These are phyloP conservation scores for Netelia melanura DNA, from an alignment of 2,888 invertebrate species.

Conservation along the genomic window DNA sequence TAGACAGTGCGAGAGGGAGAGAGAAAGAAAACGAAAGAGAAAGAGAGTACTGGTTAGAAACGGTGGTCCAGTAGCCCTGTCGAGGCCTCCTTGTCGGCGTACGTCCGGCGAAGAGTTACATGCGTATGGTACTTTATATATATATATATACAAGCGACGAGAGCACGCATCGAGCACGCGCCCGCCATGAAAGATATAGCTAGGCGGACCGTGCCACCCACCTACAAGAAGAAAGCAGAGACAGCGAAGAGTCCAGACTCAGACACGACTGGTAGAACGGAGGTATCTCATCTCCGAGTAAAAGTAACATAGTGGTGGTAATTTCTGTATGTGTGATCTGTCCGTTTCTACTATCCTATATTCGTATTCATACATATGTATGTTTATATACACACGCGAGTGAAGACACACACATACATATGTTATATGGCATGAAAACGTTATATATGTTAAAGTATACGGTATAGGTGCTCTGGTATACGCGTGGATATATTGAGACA, in stretches of 20 bases:
- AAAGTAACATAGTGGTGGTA: constrained; percentile 38
- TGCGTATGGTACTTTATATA: constrained; percentile 22
- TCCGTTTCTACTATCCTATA: constrained; percentile 24
- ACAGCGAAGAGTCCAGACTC: constrained; percentile 53
- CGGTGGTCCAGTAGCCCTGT: constrained; percentile 72
- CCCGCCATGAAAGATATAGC: constrained; percentile 70
- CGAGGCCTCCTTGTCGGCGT: constrained; percentile 61
- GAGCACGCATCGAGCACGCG: constrained; percentile 65
- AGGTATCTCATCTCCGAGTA: constrained; percentile 59
- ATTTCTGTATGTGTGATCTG: constrained; percentile 36
- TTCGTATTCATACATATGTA: constrained; percentile 46
- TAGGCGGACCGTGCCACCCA: constrained; percentile 72
- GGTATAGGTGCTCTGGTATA: constrained; percentile 35
- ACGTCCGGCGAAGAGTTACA: constrained; percentile 64
- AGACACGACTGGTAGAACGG: constrained; percentile 49
- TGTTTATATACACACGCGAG: constrained; percentile 32
- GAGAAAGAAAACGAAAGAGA: constrained; percentile 14
- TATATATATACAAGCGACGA: constrained; percentile 19
- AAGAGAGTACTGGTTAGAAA: constrained; percentile 66
- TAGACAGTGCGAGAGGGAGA: neutral
- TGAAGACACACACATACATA: neutral
- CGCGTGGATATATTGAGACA: constrained; percentile 84
- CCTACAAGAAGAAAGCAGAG: constrained; percentile 73
- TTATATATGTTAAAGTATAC: constrained; percentile 13
- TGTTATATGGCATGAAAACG: constrained; percentile 11